Conservation (phyloP, 2,797 vertebrate genomes). For the Poeciliopsis gracilis region DNA sequence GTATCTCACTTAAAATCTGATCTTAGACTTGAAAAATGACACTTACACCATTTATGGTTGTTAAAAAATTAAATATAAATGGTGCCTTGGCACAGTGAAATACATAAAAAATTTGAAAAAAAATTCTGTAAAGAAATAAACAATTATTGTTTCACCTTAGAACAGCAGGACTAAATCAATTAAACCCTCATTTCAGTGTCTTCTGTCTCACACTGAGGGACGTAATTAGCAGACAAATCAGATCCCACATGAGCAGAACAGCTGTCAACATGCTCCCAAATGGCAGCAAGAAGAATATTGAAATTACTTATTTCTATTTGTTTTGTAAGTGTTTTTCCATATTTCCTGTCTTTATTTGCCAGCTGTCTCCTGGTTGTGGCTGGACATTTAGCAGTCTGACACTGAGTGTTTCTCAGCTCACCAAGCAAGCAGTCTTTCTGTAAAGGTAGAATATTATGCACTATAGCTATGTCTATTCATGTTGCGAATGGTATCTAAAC, state of each 20-base stretch:
- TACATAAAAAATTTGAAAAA: too few relatives aligned
- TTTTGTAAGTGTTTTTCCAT: conserved; percentile 8
- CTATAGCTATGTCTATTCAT: neutral
- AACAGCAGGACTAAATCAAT: neutral
- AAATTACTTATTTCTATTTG: neutral
- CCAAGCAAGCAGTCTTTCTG: conserved; percentile 2
- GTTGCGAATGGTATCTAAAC: neutral
- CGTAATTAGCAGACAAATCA: conserved; percentile 22
- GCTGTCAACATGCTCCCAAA: neutral
- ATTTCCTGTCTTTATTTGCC: conserved; percentile 11
- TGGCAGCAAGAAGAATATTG: neutral
- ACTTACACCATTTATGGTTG: conserved; percentile 1
- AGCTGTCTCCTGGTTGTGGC: conserved; percentile 4
- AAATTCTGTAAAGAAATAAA: neutral
- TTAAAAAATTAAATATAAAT: neutral
- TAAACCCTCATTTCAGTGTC: conserved; percentile 15
- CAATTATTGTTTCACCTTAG: conserved; percentile 15
- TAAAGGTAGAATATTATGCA: neutral
- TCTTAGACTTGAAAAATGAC: conserved; percentile 10
- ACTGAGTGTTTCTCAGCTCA: neutral
- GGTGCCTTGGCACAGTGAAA: neutral
- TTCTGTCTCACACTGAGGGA: conserved; percentile 4
- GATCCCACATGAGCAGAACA: conserved; percentile 22
- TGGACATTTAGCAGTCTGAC: neutral
- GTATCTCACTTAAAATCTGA: conserved; percentile 17